Evolutionary conservation across 2,888 invertebrate species (phyloP), one percentile per base, ranked within the genome.

Genomic region (Julus scandinavius): DNA sequence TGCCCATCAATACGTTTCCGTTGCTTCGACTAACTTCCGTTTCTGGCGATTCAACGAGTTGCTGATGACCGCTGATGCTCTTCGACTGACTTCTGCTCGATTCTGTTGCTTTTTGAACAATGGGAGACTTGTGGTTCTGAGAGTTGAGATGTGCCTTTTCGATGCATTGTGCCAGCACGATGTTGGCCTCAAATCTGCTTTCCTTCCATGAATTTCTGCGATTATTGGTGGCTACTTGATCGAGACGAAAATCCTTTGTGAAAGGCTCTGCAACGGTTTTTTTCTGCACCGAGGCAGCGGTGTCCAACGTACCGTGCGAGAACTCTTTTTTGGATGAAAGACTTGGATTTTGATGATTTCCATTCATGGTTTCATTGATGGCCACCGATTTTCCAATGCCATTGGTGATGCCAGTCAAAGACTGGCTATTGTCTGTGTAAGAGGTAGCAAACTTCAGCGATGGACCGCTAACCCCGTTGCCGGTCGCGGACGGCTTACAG

Each of bases 181-280:
- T 80, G 80, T 38, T 38, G 80, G 80, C 38, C 80, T 85, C 85
- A 40, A 85, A 85, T 45, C 85, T 41, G 50, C 45, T 40, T 17
- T 85, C 85, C 13, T 85, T 85, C 85, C 4, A 20, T 4, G 85
- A 85, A 50, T 85, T 85, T n/a, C n/a, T 41, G 11, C 85, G 41
- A n/a, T 85, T 85, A n/a, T 85, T 85, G 20, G 45, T 50, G 50
- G 85, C 50, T 41, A 85, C 85, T 40, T 85, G 85, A 11, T 85
- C 85, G 15, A 41, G 40, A 29, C 84, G 85, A 45, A 45, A 20
- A 13, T 85, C 85, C 5, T 41, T 41, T 6, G 15, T 29, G 9
- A 20, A 63, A 63, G 17, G 63, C 63, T 13, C 11, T 63, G 63
- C n/a, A 17, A 63, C 38, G 5, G 80, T 2, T 20, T 80, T 80